Evolutionary conservation across 2,888 invertebrate genomes (phyloP).

Genomic region (Temnothorax unifasciatus): DNA sequence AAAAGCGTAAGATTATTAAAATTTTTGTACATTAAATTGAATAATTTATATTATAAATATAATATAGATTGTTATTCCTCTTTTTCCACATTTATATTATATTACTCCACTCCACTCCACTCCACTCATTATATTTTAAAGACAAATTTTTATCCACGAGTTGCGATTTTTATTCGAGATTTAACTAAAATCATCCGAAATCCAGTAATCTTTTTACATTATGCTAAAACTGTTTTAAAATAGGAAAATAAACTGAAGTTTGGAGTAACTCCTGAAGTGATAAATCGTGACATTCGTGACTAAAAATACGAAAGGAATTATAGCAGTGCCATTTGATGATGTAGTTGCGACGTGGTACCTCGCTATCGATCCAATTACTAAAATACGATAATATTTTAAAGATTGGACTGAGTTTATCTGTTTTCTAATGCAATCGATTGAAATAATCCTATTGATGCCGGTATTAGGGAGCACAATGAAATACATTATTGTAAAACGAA

Average conservation of each 20-base stretch:
- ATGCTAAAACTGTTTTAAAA: background rate
- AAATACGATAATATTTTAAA: slow-evolving; percentile 22
- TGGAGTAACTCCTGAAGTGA: background rate
- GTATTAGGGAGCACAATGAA: slow-evolving; percentile 11
- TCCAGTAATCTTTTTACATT: background rate
- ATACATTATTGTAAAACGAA: slow-evolving; percentile 31
- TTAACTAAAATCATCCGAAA: background rate
- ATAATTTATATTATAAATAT: background rate
- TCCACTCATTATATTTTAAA: background rate
- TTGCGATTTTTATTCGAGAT: background rate
- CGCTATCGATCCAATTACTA: background rate
- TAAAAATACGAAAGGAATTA: background rate
- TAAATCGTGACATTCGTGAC: background rate
- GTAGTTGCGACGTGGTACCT: background rate
- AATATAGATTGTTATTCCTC: background rate
- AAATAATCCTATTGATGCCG: slow-evolving; percentile 5
- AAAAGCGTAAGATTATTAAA: background rate
- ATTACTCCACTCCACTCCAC: too few relatives aligned
- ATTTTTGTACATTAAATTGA: background rate
- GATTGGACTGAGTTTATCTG: background rate
- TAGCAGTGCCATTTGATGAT: background rate
- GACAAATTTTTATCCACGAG: background rate
- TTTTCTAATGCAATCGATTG: slow-evolving; percentile 1
- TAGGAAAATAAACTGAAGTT: background rate
- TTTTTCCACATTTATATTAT: background rate